Evolutionary conservation across 2,113 vertebrate genomes (phyloP).

Genomic region (Pterophyllum scalare): DNA sequence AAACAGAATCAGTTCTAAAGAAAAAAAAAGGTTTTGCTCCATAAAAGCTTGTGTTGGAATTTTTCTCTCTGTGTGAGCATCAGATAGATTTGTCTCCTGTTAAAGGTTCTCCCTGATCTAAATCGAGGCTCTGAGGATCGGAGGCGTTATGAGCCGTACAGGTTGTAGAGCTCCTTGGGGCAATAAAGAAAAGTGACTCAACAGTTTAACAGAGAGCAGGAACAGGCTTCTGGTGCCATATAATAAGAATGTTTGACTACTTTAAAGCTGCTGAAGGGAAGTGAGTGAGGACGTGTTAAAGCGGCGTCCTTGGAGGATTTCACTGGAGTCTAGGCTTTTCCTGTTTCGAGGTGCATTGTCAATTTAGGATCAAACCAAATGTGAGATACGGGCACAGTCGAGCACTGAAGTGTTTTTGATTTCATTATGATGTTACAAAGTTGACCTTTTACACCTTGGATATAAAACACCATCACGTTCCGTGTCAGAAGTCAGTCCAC

Average conservation of each 20-base stretch:
- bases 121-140: slow-evolving; percentile 3
- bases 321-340: background rate
- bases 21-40: background rate
- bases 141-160: background rate
- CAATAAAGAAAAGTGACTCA: slow-evolving; percentile 4
- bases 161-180: slow-evolving; percentile 9
- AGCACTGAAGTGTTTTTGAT: background rate
- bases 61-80: background rate
- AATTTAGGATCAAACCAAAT: background rate
- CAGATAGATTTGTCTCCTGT: background rate
- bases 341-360: accelerated
- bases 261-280: background rate
- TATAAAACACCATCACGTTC: accelerated
- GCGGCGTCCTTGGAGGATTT: background rate
- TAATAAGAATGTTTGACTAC: background rate
- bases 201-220: background rate
- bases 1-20: background rate
- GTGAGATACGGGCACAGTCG: accelerated
- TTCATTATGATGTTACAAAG: background rate
- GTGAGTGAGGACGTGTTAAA: background rate
- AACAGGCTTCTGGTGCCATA: background rate
- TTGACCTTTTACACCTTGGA: background rate
- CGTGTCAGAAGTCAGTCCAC: background rate
- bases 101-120: background rate
- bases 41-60: background rate